Percentiles rank a stretch among this genome's conserved stretches.
Evolutionary conservation across 2,797 vertebrate genomes (phyloP).

Genomic region (Lycodopsis pacificus): DNA sequence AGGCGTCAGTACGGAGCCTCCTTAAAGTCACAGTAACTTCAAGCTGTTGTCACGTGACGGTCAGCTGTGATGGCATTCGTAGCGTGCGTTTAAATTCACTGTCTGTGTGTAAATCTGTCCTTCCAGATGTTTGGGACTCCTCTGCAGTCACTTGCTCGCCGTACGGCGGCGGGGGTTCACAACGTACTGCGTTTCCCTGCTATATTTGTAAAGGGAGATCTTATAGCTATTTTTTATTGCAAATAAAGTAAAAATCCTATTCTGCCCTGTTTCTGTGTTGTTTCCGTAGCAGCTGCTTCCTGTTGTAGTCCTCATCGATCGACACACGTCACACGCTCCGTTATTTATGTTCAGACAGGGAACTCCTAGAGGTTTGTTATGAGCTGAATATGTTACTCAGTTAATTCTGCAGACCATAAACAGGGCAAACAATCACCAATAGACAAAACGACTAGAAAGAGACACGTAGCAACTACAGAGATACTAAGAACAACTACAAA

Average conservation of each 20-base stretch:
- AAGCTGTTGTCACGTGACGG: not conserved
- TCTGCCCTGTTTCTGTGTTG: constrained; percentile 1
- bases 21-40: not conserved
- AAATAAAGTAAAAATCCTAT: constrained; percentile 71
- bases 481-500: no score
- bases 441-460: no score
- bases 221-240: constrained; percentile 81
- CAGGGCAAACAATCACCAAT: no score
- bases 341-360: not conserved
- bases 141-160: constrained; percentile 41
- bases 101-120: constrained; percentile 54
- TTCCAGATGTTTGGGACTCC: constrained; percentile 59
- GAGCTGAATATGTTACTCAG: not conserved
- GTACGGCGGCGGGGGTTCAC: constrained; percentile 31
- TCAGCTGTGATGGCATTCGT: not conserved
- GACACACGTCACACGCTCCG: not conserved
- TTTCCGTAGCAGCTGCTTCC: not conserved
- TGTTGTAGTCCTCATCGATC: not conserved
- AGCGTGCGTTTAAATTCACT: constrained; percentile 37
- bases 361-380: not conserved
- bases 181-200: constrained; percentile 71
- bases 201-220: constrained; percentile 77
- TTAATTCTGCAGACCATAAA: not conserved
- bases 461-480: no score
- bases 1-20: no score